Conservation (phyloP, 2,797 vertebrate genomes). For the Dermochelys coriacea region DNA sequence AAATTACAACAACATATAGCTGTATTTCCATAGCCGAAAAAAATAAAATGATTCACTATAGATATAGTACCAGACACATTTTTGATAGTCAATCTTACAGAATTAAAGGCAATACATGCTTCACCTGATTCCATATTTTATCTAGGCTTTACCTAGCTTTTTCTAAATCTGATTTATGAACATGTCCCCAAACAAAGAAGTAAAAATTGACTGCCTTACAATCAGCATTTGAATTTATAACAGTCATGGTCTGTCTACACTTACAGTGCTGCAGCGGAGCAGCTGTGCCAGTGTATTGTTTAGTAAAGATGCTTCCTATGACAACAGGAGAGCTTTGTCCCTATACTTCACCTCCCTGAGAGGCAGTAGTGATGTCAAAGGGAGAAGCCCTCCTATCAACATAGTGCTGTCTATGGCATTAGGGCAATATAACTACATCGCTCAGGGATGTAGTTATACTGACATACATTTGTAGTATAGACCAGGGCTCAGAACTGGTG, state of each 20-base stretch:
- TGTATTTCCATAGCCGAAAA: background rate
- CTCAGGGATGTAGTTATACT: too few relatives aligned
- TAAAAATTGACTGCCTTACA: background rate
- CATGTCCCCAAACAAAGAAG: background rate
- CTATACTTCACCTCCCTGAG: too few relatives aligned
- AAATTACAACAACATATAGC: background rate
- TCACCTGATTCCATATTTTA: background rate
- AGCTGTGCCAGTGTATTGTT: too few relatives aligned
- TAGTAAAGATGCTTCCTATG: too few relatives aligned
- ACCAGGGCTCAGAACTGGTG: too few relatives aligned
- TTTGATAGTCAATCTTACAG: background rate
- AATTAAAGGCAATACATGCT: background rate
- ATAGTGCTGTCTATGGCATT: too few relatives aligned
- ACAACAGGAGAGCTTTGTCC: too few relatives aligned
- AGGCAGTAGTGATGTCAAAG: too few relatives aligned
- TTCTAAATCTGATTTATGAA: background rate
- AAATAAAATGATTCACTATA: background rate
- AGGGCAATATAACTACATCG: too few relatives aligned
- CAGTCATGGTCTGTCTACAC: background rate
- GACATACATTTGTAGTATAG: too few relatives aligned
- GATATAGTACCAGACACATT: background rate
- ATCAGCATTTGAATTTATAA: rapidly evolving
- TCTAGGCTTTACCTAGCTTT: background rate
- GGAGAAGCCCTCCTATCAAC: too few relatives aligned
- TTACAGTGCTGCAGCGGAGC: background rate